phyloP scores from a whole-genome alignment of 2,797 vertebrate species.

The Coendou prehensilis region DNA sequence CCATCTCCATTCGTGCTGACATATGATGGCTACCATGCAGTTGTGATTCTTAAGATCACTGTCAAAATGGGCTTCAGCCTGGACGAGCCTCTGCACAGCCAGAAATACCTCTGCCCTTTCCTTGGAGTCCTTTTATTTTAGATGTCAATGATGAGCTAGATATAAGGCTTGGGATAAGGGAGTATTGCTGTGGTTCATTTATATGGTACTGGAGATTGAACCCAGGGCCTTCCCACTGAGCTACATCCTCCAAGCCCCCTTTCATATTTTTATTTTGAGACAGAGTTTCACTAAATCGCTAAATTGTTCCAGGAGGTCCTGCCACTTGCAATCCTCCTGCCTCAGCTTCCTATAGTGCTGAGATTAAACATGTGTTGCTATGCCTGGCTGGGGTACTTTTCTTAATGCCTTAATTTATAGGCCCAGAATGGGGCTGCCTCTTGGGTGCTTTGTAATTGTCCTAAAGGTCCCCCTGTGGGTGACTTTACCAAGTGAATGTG shows the following conservation, averaged over 20 bases:
- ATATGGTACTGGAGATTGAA: neutral
- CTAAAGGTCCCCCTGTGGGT: constrained; percentile 64
- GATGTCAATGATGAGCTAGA: neutral
- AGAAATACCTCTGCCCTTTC: constrained; percentile 21
- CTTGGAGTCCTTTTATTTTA: constrained; percentile 20
- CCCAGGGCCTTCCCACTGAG: neutral
- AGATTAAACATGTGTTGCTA: neutral
- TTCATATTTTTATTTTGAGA: neutral
- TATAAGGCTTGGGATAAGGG: neutral
- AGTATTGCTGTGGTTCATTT: neutral
- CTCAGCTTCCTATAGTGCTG: neutral
- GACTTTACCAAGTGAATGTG: constrained; percentile 77
- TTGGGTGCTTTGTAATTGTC: constrained; percentile 74
- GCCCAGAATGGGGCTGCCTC: constrained; percentile 54
- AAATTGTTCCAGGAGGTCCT: neutral
- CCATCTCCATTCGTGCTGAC: neutral
- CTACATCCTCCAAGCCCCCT: neutral
- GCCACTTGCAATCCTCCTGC: neutral
- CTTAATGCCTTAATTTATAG: constrained; percentile 75
- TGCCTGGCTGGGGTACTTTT: constrained; percentile 71
- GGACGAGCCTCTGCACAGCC: neutral
- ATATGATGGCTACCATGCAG: neutral
- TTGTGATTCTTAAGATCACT: neutral
- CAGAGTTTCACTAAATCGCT: neutral
- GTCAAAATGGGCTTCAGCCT: neutral